Evolutionary conservation across 2,888 invertebrate genomes (phyloP).

Genomic region (Habroteleia sp.): DNA sequence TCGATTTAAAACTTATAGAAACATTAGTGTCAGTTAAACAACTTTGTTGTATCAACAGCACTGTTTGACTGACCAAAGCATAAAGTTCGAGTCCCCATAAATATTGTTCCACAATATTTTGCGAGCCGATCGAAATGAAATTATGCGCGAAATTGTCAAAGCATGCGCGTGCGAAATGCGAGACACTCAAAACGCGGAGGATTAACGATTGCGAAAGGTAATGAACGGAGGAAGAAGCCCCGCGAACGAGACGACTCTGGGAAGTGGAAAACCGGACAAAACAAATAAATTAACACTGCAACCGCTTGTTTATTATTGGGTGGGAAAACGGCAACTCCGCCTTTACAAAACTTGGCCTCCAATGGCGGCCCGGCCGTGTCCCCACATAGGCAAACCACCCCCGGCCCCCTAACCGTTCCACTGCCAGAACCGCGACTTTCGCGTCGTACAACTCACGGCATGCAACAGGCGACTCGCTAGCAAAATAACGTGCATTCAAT

Average conservation of each 20-base stretch:
- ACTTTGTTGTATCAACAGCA: no score
- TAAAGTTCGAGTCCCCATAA: not conserved
- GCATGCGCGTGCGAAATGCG: conserved; percentile 35
- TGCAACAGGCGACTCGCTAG: conserved; percentile 79
- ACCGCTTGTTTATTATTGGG: conserved; percentile 80
- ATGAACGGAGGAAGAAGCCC: conserved; percentile 33
- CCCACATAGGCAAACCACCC: conserved; percentile 69
- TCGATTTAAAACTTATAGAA: no score
- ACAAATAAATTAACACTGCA: conserved; percentile 79
- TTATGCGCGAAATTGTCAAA: conserved; percentile 56
- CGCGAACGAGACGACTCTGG: conserved; percentile 29
- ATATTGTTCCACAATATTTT: conserved; percentile 17
- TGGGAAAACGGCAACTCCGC: conserved; percentile 78
- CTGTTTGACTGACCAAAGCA: not conserved
- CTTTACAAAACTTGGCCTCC: conserved; percentile 78
- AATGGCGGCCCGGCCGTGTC: conserved; percentile 70
- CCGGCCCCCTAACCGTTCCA: conserved; percentile 40
- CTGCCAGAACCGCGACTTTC: conserved; percentile 26
- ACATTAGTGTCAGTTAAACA: not conserved
- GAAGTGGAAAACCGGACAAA: conserved; percentile 67
- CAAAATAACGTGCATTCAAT: conserved; percentile 33
- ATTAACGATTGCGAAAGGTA: conserved; percentile 34
- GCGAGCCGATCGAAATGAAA: conserved; percentile 45
- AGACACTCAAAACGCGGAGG: conserved; percentile 23
- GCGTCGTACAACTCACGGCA: conserved; percentile 73